Evolutionary conservation across 2,888 invertebrate species (phyloP).

Genomic region (Dynastes hyllus): DNA sequence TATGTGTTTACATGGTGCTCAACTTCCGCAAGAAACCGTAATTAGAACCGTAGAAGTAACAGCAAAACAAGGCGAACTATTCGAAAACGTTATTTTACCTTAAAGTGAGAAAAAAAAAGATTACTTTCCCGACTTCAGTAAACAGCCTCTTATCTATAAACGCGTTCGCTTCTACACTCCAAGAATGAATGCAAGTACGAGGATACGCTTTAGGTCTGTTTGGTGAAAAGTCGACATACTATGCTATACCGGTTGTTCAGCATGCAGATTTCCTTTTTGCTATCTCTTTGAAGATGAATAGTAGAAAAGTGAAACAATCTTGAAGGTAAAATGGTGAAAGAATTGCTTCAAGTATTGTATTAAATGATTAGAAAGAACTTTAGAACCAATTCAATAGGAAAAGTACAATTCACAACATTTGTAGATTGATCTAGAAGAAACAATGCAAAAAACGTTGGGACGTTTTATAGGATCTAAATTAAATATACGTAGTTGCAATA

Average conservation of each 20-base stretch:
- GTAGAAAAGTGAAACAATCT: too few species aligned
- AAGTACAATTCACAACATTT: too few species aligned
- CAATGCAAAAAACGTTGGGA: too few species aligned
- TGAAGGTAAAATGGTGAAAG: too few species aligned
- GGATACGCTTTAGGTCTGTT: background rate
- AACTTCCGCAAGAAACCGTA: constrained; percentile 44
- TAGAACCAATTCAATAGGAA: too few species aligned
- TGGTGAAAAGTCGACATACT: background rate
- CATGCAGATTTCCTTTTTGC: background rate
- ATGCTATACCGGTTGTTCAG: background rate
- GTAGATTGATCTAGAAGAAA: too few species aligned
- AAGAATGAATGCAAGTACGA: too few species aligned
- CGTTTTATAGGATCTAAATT: too few species aligned
- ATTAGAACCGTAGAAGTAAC: constrained; percentile 47
- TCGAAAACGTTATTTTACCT: constrained; percentile 47
- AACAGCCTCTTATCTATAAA: background rate
- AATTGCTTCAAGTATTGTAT: too few species aligned
- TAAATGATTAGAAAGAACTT: too few species aligned
- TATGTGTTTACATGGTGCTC: background rate
- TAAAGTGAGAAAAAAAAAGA: constrained; percentile 27
- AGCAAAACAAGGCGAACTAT: constrained; percentile 41
- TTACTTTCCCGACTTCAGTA: constrained; percentile 30
- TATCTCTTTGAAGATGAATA: too few species aligned
- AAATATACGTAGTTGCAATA: too few species aligned
- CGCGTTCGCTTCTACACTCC: background rate